Evolutionary conservation across 2,888 invertebrate genomes (phyloP), one percentile per base, ranked within the genome.

Genomic region (Dolomedes plantarius): DNA sequence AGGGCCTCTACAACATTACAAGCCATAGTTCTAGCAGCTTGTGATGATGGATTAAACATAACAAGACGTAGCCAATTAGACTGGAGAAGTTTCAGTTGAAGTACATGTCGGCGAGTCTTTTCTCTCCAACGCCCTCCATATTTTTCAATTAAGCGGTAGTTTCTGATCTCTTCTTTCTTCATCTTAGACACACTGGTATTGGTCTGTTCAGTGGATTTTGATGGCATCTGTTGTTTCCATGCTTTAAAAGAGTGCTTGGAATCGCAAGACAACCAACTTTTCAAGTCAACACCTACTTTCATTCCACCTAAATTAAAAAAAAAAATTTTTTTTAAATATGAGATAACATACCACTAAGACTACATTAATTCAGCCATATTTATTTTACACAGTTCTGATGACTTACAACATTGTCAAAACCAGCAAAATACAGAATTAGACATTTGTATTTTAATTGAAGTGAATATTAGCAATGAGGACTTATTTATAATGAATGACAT

Each of bases 1-100:
- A 97, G 93, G 0, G 95, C 95, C 91, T 96, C 96, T 27, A 98
- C 94, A 92, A 98, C 95, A 90, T 95, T 95, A 90, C 97, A 97
- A 11, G 97, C 96, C 41, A 97, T 95, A 91, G 96, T 95, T 29
- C 98, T 94, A 0, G 97, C 96, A 88, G 96, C 94, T 73, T 96
- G 94, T 0, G 97, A 98, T 90, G 96, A 96, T 0, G 96, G 95
- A 92, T 97, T 97, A 92, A 98, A 98, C 90, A 98, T 93, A 7
- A 98, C 95, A n/a, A 95, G 95, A 89, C 96, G 95, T 86, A 98
- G 92, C 98, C 98, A 98, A 0, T 95, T 94, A 56, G 94, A 94
- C 94, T 65, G 94, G 16, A 83, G 56, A 16, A 80, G 46, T 64
- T 81, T 73, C 27, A 75, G 11, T 19, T 81, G 56, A 62, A 74